Conservation (phyloP, 2,113 vertebrate species). For the Amphiprion ocellaris region DNA sequence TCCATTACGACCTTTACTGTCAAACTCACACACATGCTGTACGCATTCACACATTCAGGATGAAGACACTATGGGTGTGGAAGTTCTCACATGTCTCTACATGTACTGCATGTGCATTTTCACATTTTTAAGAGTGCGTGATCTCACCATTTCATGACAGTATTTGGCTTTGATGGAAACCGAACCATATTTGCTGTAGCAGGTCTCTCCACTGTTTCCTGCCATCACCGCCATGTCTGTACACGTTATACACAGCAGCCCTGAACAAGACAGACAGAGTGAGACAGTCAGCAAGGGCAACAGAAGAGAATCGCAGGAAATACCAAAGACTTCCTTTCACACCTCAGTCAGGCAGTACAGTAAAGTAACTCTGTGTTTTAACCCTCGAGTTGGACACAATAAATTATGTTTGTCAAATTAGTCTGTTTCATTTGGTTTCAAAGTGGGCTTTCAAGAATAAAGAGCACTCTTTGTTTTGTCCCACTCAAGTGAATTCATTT, state of each 20-base stretch:
- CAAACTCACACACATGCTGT: not conserved
- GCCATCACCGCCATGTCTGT: slow-evolving; percentile 96
- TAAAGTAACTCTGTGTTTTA: not conserved
- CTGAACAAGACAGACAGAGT: slow-evolving; percentile 64
- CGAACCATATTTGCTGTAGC: slow-evolving; percentile 95
- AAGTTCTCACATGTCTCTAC: slow-evolving; percentile 14
- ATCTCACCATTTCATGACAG: slow-evolving; percentile 95
- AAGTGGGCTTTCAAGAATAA: not conserved
- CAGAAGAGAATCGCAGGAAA: not conserved
- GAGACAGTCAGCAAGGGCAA: not conserved
- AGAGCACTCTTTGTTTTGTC: not conserved
- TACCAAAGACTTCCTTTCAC: not conserved
- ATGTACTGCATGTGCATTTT: not conserved
- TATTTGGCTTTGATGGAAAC: slow-evolving; percentile 92
- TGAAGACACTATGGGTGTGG: not conserved
- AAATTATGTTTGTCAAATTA: not conserved
- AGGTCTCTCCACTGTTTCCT: slow-evolving; percentile 92
- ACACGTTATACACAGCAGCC: slow-evolving; percentile 93
- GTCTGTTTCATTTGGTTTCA: not conserved
- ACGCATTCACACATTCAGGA: not conserved
- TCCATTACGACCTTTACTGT: not conserved
- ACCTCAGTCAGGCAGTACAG: too few species aligned
- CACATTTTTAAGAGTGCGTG: not conserved
- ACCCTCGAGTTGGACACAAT: not conserved
- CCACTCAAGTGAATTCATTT: not conserved